phyloP scores from a whole-genome alignment of 2,113 vertebrate genomes.

The Pyxicephalus adspersus region DNA sequence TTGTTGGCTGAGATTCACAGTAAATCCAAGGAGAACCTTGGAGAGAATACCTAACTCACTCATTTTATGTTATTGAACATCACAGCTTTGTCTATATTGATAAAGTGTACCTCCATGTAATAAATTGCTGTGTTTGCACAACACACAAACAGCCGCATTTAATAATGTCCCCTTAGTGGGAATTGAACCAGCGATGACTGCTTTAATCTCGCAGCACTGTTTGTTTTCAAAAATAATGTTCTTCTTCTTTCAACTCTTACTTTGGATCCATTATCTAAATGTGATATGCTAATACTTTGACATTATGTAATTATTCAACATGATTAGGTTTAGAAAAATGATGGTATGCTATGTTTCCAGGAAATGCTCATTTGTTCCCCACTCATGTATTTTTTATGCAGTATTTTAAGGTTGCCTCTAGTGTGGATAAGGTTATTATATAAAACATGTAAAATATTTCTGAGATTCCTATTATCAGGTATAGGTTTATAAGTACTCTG shows the following conservation, averaged over 20 bases:
- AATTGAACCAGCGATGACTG: constrained; percentile 27
- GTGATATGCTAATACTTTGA: too few relatives aligned
- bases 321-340: too few relatives aligned
- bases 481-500: too few relatives aligned
- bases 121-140: constrained; percentile 26
- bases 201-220: constrained; percentile 5
- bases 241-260: background rate
- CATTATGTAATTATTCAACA: too few relatives aligned
- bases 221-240: constrained; percentile 7
- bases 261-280: background rate
- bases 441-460: too few relatives aligned
- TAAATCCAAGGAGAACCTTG: constrained; percentile 16
- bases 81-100: constrained; percentile 20
- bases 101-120: constrained; percentile 27
- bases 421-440: too few relatives aligned
- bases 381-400: too few relatives aligned
- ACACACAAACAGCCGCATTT: background rate
- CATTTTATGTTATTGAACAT: constrained; percentile 25
- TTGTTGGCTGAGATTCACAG: background rate
- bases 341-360: too few relatives aligned
- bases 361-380: too few relatives aligned
- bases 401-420: too few relatives aligned
- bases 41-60: constrained; percentile 5
- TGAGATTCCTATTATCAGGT: too few relatives aligned
- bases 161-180: constrained; percentile 34